phyloP scores from a whole-genome alignment of 2,113 vertebrate genomes.

The Mesitornis unicolor region DNA sequence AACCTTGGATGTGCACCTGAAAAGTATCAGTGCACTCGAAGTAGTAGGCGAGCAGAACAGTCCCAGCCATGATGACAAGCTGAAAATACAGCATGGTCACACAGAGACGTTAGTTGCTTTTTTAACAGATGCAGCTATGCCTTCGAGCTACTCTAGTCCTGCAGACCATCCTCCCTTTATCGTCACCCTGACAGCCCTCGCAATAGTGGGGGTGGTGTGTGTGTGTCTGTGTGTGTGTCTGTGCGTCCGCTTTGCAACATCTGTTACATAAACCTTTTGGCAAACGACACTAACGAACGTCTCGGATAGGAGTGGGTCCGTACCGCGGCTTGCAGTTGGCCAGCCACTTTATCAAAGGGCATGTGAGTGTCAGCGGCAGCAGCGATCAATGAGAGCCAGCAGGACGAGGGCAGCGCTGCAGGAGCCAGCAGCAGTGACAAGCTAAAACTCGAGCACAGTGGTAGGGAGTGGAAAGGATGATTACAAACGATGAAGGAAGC shows the following conservation, averaged over 20 bases:
- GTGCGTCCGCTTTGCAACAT: conserved; percentile 36
- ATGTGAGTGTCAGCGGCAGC: background rate
- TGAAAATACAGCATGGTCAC: conserved; percentile 88
- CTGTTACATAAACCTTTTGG: conserved; percentile 74
- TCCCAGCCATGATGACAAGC: conserved; percentile 98
- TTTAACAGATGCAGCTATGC: conserved; percentile 13
- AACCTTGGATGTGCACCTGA: conserved; percentile 94
- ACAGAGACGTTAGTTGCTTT: conserved; percentile 67
- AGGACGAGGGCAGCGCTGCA: background rate
- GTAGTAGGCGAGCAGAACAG: conserved; percentile 95
- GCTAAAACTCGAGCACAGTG: background rate
- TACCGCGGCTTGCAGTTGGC: background rate
- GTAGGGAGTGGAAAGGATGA: background rate
- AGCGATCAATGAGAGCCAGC: conserved; percentile 4
- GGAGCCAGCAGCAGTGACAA: background rate
- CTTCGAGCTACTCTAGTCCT: conserved; percentile 33
- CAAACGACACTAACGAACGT: conserved; percentile 42
- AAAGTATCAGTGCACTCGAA: conserved; percentile 97
- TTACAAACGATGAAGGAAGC: background rate
- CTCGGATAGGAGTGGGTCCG: background rate
- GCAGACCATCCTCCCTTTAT: conserved; percentile 49
- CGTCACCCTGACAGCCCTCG: conserved; percentile 6
- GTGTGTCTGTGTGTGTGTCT: background rate
- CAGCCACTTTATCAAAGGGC: background rate
- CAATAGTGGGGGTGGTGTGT: background rate